These are phyloP conservation scores for Adineta ricciae DNA, from an alignment of 2,888 invertebrate species.

Conservation along the genomic window DNA sequence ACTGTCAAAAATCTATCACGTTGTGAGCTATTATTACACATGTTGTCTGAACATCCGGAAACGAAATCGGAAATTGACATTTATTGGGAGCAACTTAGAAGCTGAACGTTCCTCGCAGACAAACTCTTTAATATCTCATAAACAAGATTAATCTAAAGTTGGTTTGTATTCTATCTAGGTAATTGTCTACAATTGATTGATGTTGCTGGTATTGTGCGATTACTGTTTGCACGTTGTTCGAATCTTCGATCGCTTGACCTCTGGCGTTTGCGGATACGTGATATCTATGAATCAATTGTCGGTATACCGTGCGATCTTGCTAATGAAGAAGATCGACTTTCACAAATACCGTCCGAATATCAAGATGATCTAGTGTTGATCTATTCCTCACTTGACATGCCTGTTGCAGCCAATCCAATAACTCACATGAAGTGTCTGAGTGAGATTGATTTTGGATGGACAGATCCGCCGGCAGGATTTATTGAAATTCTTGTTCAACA, in stretches of 20 bases:
- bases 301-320: not conserved
- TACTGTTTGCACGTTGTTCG: not conserved
- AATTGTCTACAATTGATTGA: not conserved
- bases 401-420: not conserved
- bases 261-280: not conserved
- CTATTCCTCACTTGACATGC: not conserved
- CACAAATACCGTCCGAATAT: not conserved
- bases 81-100: too few relatives aligned
- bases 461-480: not conserved
- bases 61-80: too few relatives aligned
- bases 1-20: too few relatives aligned
- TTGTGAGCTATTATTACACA: too few relatives aligned
- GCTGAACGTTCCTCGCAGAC: too few relatives aligned
- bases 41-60: too few relatives aligned
- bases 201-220: not conserved
- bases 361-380: not conserved
- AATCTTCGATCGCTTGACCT: not conserved
- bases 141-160: too few relatives aligned
- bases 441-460: constrained; percentile 15
- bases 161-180: too few relatives aligned
- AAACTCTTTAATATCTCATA: too few relatives aligned
- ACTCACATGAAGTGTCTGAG: not conserved
- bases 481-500: not conserved
- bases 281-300: not conserved
- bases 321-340: not conserved